phyloP scores from a whole-genome alignment of 2,113 vertebrate genomes.

The Panthera uncia region DNA sequence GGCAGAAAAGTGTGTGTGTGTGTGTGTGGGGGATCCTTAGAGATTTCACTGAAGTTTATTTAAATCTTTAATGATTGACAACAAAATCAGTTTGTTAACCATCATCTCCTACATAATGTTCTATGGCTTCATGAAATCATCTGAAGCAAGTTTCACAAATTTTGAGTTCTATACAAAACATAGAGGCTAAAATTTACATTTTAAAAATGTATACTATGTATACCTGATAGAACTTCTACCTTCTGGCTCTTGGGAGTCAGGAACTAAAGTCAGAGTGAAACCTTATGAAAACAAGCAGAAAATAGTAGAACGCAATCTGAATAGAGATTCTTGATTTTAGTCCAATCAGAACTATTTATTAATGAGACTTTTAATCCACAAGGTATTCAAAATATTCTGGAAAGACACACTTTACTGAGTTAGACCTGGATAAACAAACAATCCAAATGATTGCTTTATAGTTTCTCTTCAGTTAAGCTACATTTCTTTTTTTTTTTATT shows the following conservation, averaged over 20 bases:
- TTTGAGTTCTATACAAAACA: not conserved
- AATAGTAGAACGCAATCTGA: not conserved
- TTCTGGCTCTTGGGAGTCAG: not conserved
- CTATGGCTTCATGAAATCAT: not conserved
- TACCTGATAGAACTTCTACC: not conserved
- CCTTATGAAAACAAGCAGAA: not conserved
- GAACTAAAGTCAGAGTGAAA: not conserved
- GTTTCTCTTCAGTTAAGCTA: not conserved
- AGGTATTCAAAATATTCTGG: not conserved
- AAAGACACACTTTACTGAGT: not conserved
- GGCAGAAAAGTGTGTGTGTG: not conserved
- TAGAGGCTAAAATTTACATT: not conserved
- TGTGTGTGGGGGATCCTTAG: too few relatives aligned
- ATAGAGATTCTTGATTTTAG: not conserved
- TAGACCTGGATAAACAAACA: not conserved
- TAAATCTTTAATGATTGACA: not conserved
- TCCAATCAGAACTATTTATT: not conserved
- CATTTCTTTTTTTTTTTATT: slow-evolving; percentile 1
- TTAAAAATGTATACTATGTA: not conserved
- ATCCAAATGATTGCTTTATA: not conserved
- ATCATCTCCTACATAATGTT: not conserved
- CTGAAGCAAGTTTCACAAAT: slow-evolving; percentile 1
- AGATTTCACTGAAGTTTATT: not conserved
- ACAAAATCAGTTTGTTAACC: not conserved
- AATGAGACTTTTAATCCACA: not conserved